These are phyloP conservation scores for Drosophila colorata DNA, from an alignment of 2,888 invertebrate genomes.

Conservation along the genomic window DNA sequence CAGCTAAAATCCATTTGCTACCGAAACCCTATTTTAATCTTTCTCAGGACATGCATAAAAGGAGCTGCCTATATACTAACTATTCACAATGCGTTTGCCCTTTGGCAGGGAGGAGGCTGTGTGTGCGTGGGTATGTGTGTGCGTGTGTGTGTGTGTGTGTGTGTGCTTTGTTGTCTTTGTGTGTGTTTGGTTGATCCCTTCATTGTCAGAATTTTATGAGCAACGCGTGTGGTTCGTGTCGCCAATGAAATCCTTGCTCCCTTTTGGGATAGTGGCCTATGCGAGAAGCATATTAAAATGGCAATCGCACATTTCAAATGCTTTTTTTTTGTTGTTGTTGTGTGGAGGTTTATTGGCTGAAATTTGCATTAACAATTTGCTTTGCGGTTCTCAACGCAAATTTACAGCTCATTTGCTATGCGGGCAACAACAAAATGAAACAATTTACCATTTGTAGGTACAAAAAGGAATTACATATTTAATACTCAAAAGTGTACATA, in stretches of 20 bases:
- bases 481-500: neutral
- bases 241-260: slow-evolving; percentile 32
- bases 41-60: slow-evolving; percentile 11
- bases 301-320: slow-evolving; percentile 36
- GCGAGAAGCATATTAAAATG: slow-evolving; percentile 45
- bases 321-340: neutral
- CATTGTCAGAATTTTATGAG: slow-evolving; percentile 48
- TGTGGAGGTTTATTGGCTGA: slow-evolving; percentile 43
- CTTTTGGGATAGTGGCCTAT: slow-evolving; percentile 13
- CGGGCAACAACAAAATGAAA: slow-evolving; percentile 22
- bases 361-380: slow-evolving; percentile 54
- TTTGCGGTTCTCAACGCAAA: slow-evolving; percentile 28
- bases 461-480: slow-evolving; percentile 11
- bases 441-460: slow-evolving; percentile 12
- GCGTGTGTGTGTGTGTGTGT: slow-evolving; percentile 5
- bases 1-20: slow-evolving; percentile 10
- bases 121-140: neutral
- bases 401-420: slow-evolving; percentile 51
- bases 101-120: too few species aligned
- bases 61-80: slow-evolving; percentile 11
- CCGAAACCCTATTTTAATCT: slow-evolving; percentile 10
- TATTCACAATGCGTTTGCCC: slow-evolving; percentile 17
- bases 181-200: slow-evolving; percentile 4
- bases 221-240: slow-evolving; percentile 38
- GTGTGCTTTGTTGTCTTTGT: neutral